Evolutionary conservation across 1,140 invertebrate species (phyloP), one percentile per base, ranked within the genome.

Genomic region (Caenorhabditis inopinata): DNA sequence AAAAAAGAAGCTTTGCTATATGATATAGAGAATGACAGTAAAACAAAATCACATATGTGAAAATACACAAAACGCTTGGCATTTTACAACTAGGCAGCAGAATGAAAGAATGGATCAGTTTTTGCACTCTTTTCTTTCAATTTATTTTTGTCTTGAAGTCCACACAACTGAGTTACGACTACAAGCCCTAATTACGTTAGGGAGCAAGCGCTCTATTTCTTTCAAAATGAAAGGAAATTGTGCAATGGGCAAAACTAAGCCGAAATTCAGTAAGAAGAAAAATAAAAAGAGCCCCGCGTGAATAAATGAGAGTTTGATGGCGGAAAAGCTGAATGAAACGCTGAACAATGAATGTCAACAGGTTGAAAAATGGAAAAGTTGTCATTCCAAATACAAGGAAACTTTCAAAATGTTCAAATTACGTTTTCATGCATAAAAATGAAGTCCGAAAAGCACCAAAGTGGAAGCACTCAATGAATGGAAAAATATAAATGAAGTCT

Each of bases 11-110:
- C n/a, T n/a, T n/a, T n/a, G n/a, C n/a, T 38, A 38, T 0, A 68
- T 9, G 2, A 1, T 83, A 62, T 84, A 32, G 83, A 86, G 6
- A 80, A 23, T 29, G n/a, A 68, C 18, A 68, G 48, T 75, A 79
- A 83, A 81, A 68, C 75, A 12, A 51, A 49, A 42, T n/a, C 21
- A 79, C 47, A 74, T 42, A 49, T 45, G 32, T 14, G 49, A 23
- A 62, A 76, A 48, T 12, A 53, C 16, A 32, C 6, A 18, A 47
- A 73, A 68, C 23, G 5, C 6, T 14, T 42, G 38, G 48, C n/a
- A 25, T 51, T 42, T 49, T 21, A 32, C 48, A 45, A 12, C 18
- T n/a, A 27, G 29, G 16, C 16, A 46, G 11, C 38, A 53, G 16
- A 21, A 51, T 11, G 62, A 45, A 12, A 74, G 21, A 45, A 38